Conservation (phyloP, 2,888 invertebrate genomes). For the Itoplectis maculator region DNA sequence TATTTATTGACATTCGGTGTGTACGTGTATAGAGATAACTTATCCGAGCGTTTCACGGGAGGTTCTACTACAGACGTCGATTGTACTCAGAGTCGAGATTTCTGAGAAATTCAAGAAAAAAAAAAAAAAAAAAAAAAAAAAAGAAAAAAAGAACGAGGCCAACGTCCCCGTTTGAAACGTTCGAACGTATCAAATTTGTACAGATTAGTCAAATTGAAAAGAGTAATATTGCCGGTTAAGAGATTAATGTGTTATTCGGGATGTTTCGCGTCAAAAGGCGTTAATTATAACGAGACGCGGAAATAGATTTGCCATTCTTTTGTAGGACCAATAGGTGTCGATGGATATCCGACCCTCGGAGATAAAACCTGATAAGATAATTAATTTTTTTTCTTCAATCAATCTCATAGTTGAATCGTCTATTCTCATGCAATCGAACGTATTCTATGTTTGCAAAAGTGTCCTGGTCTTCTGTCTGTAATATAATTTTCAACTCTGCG, state of each 20-base stretch:
- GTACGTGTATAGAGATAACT: neutral
- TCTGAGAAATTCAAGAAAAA: neutral
- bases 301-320: neutral
- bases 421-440: neutral
- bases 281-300: neutral
- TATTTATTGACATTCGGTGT: constrained; percentile 35
- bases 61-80: neutral
- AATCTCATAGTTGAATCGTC: neutral
- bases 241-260: neutral
- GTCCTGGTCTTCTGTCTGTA: too few relatives aligned
- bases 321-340: neutral
- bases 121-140: neutral
- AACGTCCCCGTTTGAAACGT: constrained; percentile 2
- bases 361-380: constrained; percentile 20
- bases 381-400: neutral
- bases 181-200: neutral
- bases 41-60: neutral
- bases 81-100: neutral
- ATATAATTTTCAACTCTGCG: too few relatives aligned
- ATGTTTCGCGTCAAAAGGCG: neutral
- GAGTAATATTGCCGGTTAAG: neutral
- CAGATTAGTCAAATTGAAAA: constrained; percentile 5
- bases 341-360: neutral
- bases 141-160: neutral
- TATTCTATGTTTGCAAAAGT: too few relatives aligned